phyloP scores from a whole-genome alignment of 1,140 invertebrate genomes.

The Drosophila sturtevanti region DNA sequence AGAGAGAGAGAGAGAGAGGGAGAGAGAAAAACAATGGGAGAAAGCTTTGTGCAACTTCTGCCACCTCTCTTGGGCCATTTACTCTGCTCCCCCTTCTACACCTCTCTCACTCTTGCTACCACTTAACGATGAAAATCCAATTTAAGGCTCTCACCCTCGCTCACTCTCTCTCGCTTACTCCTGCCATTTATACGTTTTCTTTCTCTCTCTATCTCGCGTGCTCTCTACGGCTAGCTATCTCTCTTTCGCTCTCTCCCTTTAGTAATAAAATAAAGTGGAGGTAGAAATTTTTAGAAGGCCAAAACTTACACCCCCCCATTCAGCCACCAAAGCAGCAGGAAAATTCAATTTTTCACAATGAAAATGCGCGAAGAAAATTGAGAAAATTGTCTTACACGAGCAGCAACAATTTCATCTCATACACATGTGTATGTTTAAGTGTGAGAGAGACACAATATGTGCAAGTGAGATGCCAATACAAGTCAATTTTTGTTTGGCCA shows the following conservation, averaged over 20 bases:
- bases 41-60: constrained; percentile 31
- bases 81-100: constrained; percentile 3
- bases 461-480: constrained; percentile 17
- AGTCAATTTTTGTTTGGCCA: constrained; percentile 56
- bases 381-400: constrained; percentile 77
- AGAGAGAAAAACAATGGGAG: constrained; percentile 54
- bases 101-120: constrained; percentile 52
- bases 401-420: constrained; percentile 11
- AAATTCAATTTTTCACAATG: constrained; percentile 82
- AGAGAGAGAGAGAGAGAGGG: not conserved
- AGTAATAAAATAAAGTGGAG: constrained; percentile 82
- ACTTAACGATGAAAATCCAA: constrained; percentile 81
- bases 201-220: not conserved
- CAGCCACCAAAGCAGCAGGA: not conserved
- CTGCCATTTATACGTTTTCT: constrained; percentile 7
- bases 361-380: constrained; percentile 71
- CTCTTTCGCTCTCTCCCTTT: constrained; percentile 29
- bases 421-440: constrained; percentile 5
- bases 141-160: constrained; percentile 67
- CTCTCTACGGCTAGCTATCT: not conserved
- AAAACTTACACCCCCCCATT: constrained; percentile 38
- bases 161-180: constrained; percentile 24
- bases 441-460: not conserved
- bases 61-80: not conserved
- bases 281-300: constrained; percentile 25